These are phyloP conservation scores for Porites rus DNA, from an alignment of 92 coral and sea anemone genomes.

Conservation along the genomic window DNA sequence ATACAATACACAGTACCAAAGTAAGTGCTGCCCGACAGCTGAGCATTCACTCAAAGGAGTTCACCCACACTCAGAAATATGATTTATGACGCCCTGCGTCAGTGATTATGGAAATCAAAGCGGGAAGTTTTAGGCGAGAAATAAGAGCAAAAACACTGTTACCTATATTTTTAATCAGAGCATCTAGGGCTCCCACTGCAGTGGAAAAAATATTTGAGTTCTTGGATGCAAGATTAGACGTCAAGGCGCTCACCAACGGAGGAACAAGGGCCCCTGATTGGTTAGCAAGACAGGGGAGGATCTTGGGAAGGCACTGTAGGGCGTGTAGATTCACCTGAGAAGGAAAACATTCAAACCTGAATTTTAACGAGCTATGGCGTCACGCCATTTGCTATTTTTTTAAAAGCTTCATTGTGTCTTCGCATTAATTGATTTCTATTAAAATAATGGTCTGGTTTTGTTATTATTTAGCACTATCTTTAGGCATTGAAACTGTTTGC, in stretches of 20 bases:
- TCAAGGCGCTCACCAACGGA: conserved; percentile 81
- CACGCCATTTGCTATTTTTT: background rate
- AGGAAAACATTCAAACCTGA: background rate
- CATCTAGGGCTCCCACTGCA: conserved; percentile 83
- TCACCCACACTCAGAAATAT: too few species aligned
- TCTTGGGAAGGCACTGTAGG: conserved; percentile 82
- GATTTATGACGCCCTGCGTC: too few species aligned
- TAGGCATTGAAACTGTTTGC: too few species aligned
- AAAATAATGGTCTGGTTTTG: too few species aligned
- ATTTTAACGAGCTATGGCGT: background rate
- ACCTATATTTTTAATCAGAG: conserved; percentile 84
- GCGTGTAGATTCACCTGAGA: conserved; percentile 92
- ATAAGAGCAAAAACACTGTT: background rate
- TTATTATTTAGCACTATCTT: too few species aligned
- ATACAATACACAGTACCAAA: too few species aligned
- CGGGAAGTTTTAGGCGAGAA: too few species aligned
- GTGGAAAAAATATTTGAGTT: conserved; percentile 78
- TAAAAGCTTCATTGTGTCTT: too few species aligned
- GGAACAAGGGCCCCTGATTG: conserved; percentile 83
- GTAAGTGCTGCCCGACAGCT: too few species aligned
- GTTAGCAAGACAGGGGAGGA: conserved; percentile 78
- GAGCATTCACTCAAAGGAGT: too few species aligned
- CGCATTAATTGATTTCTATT: too few species aligned
- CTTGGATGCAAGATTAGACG: conserved; percentile 95
- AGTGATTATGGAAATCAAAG: too few species aligned